Conservation (phyloP, 2,888 invertebrate genomes). For the Lottia gigantea region DNA sequence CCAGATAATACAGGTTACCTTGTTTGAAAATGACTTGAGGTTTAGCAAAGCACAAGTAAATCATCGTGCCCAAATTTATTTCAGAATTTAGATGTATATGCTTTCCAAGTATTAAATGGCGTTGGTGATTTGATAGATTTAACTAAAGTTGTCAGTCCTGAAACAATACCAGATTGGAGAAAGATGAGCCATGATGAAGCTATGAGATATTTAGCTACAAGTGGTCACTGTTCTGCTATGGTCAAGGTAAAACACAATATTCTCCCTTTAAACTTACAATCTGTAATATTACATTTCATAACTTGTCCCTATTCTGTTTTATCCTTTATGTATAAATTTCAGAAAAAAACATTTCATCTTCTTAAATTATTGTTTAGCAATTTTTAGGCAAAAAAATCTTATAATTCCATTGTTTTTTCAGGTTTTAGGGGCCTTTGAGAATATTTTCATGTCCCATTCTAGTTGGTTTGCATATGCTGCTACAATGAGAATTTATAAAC, state of each 20-base stretch:
- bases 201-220: conserved; percentile 37
- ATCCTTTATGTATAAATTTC: too few species aligned
- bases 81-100: conserved; percentile 49
- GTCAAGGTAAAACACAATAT: conserved; percentile 46
- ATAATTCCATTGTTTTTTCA: too few species aligned
- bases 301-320: too few species aligned
- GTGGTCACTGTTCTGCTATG: conserved; percentile 60
- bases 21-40: too few species aligned
- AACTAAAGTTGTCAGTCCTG: conserved; percentile 42
- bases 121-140: conserved; percentile 59
- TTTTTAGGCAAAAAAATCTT: too few species aligned
- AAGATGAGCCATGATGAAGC: conserved; percentile 48
- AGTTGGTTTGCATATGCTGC: conserved; percentile 64
- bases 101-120: conserved; percentile 60
- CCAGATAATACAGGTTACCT: too few species aligned
- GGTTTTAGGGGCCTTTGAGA: conserved; percentile 62
- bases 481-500: conserved; percentile 64
- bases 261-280: neutral
- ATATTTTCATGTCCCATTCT: conserved; percentile 64
- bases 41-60: too few species aligned
- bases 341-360: too few species aligned
- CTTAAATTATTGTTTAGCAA: too few species aligned
- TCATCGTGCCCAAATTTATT: conserved; percentile 3
- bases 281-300: too few species aligned
- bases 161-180: conserved; percentile 43